Conservation (phyloP, 2,113 vertebrate genomes). For the Dryoscopus gambensis region DNA sequence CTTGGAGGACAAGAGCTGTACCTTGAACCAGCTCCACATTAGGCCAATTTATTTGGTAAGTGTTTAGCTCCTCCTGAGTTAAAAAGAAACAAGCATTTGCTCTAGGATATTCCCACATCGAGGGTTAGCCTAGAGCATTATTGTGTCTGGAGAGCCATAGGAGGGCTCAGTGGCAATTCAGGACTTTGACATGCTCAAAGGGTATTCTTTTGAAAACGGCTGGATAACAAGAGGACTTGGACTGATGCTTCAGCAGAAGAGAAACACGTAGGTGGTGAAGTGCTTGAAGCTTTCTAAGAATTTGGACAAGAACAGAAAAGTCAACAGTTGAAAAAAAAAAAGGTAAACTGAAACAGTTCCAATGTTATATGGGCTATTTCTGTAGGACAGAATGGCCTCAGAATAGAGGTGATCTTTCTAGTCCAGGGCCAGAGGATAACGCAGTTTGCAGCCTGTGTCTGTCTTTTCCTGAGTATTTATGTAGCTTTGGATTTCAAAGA, state of each 20-base stretch:
- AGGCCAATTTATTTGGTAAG: not conserved
- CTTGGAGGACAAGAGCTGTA: not conserved
- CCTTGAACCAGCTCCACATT: not conserved
- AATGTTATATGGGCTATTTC: not conserved
- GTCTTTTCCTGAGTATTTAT: not conserved
- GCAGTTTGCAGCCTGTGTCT: not conserved
- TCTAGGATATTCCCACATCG: not conserved
- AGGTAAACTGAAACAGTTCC: not conserved
- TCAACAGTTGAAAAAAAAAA: not conserved
- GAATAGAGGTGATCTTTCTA: not conserved
- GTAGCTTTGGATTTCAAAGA: not conserved
- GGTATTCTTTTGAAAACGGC: not conserved
- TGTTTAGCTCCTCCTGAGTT: not conserved
- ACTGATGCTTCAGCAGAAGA: not conserved
- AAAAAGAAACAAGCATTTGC: not conserved
- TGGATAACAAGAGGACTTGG: not conserved
- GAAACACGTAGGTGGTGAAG: not conserved
- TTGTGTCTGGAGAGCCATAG: not conserved
- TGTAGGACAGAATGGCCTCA: not conserved
- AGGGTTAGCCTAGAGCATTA: not conserved
- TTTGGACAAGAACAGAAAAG: not conserved
- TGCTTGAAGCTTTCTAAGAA: not conserved
- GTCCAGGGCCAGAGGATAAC: not conserved
- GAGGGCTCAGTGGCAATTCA: too few relatives aligned
- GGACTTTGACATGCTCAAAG: fast-evolving